Conservation (phyloP, 2,888 invertebrate genomes). For the Eubasilissa splendida region DNA sequence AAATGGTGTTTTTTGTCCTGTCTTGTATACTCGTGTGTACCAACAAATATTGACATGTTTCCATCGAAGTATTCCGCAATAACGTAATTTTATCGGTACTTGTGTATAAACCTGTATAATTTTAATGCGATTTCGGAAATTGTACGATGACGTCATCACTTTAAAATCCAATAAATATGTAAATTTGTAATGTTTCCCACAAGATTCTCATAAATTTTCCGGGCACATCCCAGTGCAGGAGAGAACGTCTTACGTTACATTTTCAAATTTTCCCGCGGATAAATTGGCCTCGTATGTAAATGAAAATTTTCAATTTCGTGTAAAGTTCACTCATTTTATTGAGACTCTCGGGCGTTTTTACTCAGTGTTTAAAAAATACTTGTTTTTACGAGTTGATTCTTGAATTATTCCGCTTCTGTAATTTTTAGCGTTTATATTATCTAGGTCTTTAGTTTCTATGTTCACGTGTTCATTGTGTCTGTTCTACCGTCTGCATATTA, state of each 20-base stretch:
- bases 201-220: constrained; percentile 23
- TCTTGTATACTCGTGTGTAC: too few relatives aligned
- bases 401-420: too few relatives aligned
- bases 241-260: constrained; percentile 10
- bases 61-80: neutral
- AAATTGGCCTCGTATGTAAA: constrained; percentile 18
- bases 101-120: too few relatives aligned
- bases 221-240: constrained; percentile 18
- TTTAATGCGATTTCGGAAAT: constrained; percentile 6
- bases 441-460: too few relatives aligned
- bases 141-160: neutral
- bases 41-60: too few relatives aligned
- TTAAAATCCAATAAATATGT: constrained; percentile 27
- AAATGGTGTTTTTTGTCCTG: too few relatives aligned
- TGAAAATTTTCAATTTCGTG: constrained; percentile 24
- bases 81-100: neutral
- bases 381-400: too few relatives aligned
- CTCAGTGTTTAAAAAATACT: too few relatives aligned
- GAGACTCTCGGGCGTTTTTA: too few relatives aligned
- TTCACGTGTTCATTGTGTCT: too few relatives aligned
- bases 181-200: constrained; percentile 9
- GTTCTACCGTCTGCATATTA: too few relatives aligned
- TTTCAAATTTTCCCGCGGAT: constrained; percentile 5
- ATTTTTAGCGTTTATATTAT: too few relatives aligned
- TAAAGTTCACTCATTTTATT: neutral